Percentiles rank a stretch among this genome's conserved stretches.
phyloP scores from a whole-genome alignment of 2,888 invertebrate species.

The Brenthis ino region DNA sequence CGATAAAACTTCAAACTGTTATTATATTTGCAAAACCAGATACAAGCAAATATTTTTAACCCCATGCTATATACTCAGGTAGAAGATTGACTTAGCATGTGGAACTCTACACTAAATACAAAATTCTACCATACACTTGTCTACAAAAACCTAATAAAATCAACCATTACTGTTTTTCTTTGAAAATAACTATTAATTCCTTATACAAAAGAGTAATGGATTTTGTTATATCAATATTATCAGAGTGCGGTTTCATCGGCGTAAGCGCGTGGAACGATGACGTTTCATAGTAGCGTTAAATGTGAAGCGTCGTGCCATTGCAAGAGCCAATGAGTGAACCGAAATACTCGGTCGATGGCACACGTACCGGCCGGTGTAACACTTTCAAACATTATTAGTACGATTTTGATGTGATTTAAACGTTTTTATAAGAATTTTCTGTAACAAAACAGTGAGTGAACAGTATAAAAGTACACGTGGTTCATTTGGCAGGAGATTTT shows the following conservation, averaged over 20 bases:
- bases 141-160: no score
- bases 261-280: slow-evolving; percentile 67
- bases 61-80: no score
- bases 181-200: background rate
- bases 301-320: slow-evolving; percentile 33
- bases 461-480: background rate
- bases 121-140: background rate
- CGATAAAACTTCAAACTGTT: no score
- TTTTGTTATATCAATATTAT: slow-evolving; percentile 29
- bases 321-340: slow-evolving; percentile 41
- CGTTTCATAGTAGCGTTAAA: slow-evolving; percentile 50
- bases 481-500: no score
- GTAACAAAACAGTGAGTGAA: background rate
- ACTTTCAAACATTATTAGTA: slow-evolving; percentile 29
- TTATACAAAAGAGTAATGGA: slow-evolving; percentile 42
- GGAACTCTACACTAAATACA: slow-evolving; percentile 1
- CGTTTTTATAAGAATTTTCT: slow-evolving; percentile 9
- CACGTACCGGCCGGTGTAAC: slow-evolving; percentile 41
- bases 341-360: slow-evolving; percentile 37
- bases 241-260: slow-evolving; percentile 46
- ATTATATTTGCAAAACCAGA: no score
- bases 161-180: slow-evolving; percentile 3
- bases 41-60: no score
- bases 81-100: no score
- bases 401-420: slow-evolving; percentile 26